A percentile compares a stretch with the other conserved stretches of the same genome.
These are phyloP conservation scores for Mystacornis crossleyi DNA, from an alignment of 2,113 vertebrate species.

Conservation along the genomic window DNA sequence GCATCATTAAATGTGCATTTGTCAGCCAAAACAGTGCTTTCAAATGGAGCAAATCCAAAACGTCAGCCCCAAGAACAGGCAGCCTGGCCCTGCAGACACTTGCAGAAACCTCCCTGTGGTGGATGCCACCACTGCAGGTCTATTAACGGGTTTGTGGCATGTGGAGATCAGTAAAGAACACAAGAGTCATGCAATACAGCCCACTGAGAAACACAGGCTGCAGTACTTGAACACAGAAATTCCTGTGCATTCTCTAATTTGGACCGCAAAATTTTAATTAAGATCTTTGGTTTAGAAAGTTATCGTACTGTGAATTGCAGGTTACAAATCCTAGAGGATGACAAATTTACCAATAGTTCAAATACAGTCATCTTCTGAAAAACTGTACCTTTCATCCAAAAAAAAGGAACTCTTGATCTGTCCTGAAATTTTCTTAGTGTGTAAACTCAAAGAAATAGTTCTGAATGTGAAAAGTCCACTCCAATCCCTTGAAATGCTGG, in stretches of 20 bases:
- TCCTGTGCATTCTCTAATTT: not conserved
- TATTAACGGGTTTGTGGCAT: not conserved
- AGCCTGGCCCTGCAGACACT: not conserved
- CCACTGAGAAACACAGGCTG: not conserved
- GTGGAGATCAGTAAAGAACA: not conserved
- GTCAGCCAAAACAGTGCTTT: not conserved
- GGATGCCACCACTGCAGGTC: not conserved
- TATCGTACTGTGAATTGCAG: not conserved
- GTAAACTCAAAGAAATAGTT: not conserved
- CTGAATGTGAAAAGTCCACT: not conserved
- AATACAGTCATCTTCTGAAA: not conserved
- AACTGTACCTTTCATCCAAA: not conserved
- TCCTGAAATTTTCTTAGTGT: not conserved
- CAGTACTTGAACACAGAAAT: not conserved
- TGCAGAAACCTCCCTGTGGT: not conserved
- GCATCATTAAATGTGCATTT: not conserved
- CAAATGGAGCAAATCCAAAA: not conserved
- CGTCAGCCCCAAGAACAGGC: not conserved
- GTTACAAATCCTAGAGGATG: not conserved
- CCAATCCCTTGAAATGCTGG: not conserved
- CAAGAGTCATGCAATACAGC: accelerated
- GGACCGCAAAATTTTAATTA: not conserved
- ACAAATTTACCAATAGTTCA: not conserved
- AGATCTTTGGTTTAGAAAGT: not conserved
- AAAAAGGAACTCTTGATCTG: not conserved